Evolutionary conservation across 2,888 invertebrate genomes (phyloP).

Genomic region (Pachymerium ferrugineum): DNA sequence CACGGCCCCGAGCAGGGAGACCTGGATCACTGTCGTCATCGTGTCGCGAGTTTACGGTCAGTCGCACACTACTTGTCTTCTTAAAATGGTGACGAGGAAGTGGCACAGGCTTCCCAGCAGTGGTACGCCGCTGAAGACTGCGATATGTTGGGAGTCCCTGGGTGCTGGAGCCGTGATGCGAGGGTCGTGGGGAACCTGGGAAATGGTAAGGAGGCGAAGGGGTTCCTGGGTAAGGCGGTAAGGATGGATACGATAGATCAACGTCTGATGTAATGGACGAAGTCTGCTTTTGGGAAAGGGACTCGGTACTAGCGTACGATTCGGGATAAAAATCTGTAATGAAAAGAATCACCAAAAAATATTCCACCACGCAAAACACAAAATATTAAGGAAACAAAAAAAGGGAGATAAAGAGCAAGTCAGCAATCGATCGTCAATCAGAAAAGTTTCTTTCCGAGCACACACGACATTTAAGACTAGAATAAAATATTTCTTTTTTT

Average conservation of each 20-base stretch:
- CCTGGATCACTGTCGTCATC: constrained; percentile 33
- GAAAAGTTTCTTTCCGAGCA: too few relatives aligned
- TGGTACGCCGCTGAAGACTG: constrained; percentile 32
- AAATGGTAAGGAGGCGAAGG: constrained; percentile 37
- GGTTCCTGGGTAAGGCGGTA: constrained; percentile 33
- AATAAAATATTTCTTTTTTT: too few relatives aligned
- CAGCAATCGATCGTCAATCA: too few relatives aligned
- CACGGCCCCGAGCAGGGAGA: constrained; percentile 31
- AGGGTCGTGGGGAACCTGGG: constrained; percentile 37
- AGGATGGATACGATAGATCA: constrained; percentile 33
- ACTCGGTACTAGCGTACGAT: constrained; percentile 44
- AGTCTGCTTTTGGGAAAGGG: constrained; percentile 40
- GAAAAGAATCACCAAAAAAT: background rate
- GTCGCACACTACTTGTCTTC: constrained; percentile 30
- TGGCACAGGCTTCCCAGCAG: constrained; percentile 32
- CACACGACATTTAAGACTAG: too few relatives aligned
- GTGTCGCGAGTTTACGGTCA: background rate
- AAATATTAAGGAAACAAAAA: background rate
- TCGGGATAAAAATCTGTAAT: constrained; percentile 43
- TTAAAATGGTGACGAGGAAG: constrained; percentile 32
- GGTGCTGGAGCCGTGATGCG: constrained; percentile 34
- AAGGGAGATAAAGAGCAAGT: background rate
- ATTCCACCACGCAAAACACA: background rate
- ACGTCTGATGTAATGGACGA: constrained; percentile 38
- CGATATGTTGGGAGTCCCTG: constrained; percentile 31